Percentiles rank a stretch among this genome's conserved stretches.
phyloP scores from a whole-genome alignment of 1,140 invertebrate genomes.

The Drosophila nigrodunni region DNA sequence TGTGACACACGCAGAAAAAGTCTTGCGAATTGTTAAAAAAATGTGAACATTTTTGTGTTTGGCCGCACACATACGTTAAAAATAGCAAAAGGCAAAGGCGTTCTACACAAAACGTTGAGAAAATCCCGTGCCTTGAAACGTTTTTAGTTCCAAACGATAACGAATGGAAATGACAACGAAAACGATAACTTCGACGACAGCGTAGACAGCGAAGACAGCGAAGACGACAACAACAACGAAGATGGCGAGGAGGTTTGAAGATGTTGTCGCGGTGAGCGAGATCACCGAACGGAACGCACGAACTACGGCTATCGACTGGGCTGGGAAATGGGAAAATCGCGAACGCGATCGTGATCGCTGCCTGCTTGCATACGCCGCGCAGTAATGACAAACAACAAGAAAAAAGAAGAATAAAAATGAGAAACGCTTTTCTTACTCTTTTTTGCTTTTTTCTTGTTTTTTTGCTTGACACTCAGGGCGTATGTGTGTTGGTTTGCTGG shows the following conservation, averaged over 20 bases:
- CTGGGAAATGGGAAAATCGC: slow-evolving; percentile 31
- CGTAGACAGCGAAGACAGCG: slow-evolving; percentile 21
- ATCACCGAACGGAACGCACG: slow-evolving; percentile 61
- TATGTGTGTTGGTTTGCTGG: slow-evolving; percentile 31
- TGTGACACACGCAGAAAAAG: slow-evolving; percentile 48
- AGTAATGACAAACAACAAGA: slow-evolving; percentile 51
- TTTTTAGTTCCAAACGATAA: slow-evolving; percentile 61
- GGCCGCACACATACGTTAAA: slow-evolving; percentile 68
- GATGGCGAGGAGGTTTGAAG: slow-evolving; percentile 3
- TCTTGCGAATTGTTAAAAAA: slow-evolving; percentile 67
- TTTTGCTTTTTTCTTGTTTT: not conserved
- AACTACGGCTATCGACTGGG: slow-evolving; percentile 65
- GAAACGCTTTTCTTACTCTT: not conserved
- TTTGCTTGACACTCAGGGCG: slow-evolving; percentile 38
- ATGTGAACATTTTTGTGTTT: slow-evolving; percentile 59
- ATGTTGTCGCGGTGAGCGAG: slow-evolving; percentile 21
- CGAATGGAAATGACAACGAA: slow-evolving; percentile 25
- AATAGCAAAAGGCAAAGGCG: slow-evolving; percentile 66
- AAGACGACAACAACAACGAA: slow-evolving; percentile 28
- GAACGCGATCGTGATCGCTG: slow-evolving; percentile 16
- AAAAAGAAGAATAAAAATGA: not conserved
- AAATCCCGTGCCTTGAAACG: slow-evolving; percentile 72
- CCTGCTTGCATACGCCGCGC: slow-evolving; percentile 2
- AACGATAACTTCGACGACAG: slow-evolving; percentile 20
- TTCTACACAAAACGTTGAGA: slow-evolving; percentile 45